Percentiles rank a stretch among this genome's conserved stretches.
Conservation (phyloP, 1,140 invertebrate genomes). For the Lordiphosa stackelbergi region DNA sequence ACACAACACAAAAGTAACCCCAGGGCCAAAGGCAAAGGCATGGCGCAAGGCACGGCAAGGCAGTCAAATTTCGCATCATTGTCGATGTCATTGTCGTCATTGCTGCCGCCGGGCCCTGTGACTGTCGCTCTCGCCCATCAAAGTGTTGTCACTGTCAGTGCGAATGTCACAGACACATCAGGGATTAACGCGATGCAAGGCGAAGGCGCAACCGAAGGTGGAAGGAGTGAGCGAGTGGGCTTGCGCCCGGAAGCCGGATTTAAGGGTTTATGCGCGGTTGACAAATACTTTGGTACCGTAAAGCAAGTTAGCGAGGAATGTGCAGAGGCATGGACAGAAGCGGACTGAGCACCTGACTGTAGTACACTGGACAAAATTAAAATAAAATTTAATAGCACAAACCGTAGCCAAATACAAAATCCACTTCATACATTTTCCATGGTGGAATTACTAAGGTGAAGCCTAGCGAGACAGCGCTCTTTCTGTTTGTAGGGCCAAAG, state of each 20-base stretch:
- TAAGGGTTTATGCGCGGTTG: constrained; percentile 65
- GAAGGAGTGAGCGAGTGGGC: constrained; percentile 1
- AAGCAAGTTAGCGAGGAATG: constrained; percentile 5
- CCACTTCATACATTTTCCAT: too few relatives aligned
- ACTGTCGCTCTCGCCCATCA: constrained; percentile 55
- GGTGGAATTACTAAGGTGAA: too few relatives aligned
- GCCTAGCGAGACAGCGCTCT: too few relatives aligned
- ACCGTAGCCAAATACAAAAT: too few relatives aligned
- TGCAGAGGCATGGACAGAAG: constrained; percentile 5
- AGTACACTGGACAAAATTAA: constrained; percentile 12
- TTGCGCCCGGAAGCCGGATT: constrained; percentile 49
- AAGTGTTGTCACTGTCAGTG: constrained; percentile 77
- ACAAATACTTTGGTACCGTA: constrained; percentile 46
- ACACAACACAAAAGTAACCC: constrained; percentile 33
- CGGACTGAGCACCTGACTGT: constrained; percentile 20
- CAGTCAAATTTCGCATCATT: constrained; percentile 56
- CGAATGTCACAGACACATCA: constrained; percentile 76
- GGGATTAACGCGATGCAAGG: constrained; percentile 65
- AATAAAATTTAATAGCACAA: too few relatives aligned
- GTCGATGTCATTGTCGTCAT: constrained; percentile 49
- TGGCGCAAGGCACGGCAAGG: background rate
- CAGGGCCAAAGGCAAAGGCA: constrained; percentile 4
- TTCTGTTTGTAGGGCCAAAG: too few relatives aligned
- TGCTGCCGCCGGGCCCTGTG: constrained; percentile 34
- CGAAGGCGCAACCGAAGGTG: constrained; percentile 17